Conservation (phyloP, 2,113 vertebrate species). For the Atlantisia rogersi region DNA sequence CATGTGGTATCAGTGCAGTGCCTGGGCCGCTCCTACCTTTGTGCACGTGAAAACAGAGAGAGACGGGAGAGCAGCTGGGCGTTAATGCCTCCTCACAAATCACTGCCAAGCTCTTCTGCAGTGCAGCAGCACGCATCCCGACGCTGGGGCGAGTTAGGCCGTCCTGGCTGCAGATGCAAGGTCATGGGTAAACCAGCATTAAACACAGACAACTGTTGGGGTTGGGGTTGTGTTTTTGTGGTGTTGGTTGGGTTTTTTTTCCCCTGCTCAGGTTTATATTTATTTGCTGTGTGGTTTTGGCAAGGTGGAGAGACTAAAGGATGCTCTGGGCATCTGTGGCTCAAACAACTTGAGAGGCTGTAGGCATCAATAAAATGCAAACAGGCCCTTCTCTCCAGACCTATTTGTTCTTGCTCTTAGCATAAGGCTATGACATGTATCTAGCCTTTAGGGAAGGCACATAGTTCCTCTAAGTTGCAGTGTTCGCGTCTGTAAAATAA, state of each 20-base stretch:
- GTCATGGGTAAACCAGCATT: neutral
- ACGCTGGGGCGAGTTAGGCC: neutral
- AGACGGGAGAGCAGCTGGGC: neutral
- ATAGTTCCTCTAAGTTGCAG: neutral
- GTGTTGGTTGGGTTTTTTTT: neutral
- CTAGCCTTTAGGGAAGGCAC: neutral
- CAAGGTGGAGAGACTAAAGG: neutral
- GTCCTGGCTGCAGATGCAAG: neutral
- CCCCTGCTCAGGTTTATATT: neutral
- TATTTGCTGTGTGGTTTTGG: neutral
- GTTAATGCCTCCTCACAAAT: neutral
- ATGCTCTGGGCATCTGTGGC: neutral
- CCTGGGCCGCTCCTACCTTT: neutral
- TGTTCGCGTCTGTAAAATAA: neutral
- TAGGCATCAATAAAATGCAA: neutral
- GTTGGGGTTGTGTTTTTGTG: neutral
- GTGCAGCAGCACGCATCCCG: neutral
- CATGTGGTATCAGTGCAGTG: accelerated
- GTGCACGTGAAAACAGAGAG: accelerated
- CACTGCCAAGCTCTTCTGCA: neutral
- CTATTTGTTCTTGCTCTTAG: neutral
- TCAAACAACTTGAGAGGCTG: neutral
- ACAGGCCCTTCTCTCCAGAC: neutral
- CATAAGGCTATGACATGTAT: neutral
- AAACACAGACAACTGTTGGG: neutral